A percentile compares a stretch with the other conserved stretches of the same genome.
These are phyloP conservation scores for Chrysotoxum bicinctum DNA, from an alignment of 2,888 invertebrate genomes.

Conservation along the genomic window DNA sequence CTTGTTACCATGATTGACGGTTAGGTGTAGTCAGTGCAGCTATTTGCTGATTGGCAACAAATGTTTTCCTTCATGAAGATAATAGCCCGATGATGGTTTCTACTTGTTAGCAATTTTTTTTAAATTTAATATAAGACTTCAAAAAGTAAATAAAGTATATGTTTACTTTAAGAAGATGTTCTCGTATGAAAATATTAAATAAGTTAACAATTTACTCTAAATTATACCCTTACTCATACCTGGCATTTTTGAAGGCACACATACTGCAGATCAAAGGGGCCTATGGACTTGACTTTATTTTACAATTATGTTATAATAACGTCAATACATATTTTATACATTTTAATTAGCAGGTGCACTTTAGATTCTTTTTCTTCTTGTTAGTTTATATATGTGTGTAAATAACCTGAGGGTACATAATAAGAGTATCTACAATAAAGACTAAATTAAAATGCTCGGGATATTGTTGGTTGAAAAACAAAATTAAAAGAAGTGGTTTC, in stretches of 20 bases:
- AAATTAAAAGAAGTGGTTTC: too few species aligned
- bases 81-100: constrained; percentile 32
- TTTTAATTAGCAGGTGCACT: too few species aligned
- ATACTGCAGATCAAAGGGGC: too few species aligned
- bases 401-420: too few species aligned
- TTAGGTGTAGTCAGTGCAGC: constrained; percentile 1
- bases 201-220: background rate
- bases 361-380: too few species aligned
- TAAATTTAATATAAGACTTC: background rate
- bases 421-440: too few species aligned
- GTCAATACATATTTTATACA: too few species aligned
- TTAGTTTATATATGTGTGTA: too few species aligned
- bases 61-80: constrained; percentile 9
- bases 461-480: too few species aligned
- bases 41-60: constrained; percentile 49
- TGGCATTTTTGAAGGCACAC: background rate
- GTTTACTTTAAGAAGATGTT: background rate
- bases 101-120: background rate
- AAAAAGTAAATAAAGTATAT: background rate
- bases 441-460: too few species aligned
- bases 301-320: too few species aligned
- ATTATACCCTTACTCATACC: background rate
- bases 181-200: background rate
- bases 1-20: constrained; percentile 66
- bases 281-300: too few species aligned